Percentiles rank a stretch among this genome's conserved stretches.
Conservation (phyloP, 1,140 invertebrate genomes). For the Aporrectodea caliginosa region DNA sequence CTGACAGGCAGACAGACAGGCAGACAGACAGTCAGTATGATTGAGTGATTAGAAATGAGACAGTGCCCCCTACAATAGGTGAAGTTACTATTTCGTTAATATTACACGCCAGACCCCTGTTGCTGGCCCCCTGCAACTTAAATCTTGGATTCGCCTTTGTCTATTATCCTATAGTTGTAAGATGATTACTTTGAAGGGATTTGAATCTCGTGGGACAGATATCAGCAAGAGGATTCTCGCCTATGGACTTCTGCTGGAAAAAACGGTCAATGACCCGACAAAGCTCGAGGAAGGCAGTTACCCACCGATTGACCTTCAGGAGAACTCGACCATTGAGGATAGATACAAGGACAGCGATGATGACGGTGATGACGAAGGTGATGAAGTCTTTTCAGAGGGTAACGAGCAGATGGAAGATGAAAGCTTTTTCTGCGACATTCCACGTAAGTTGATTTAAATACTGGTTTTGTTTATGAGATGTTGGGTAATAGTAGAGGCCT, state of each 20-base stretch:
- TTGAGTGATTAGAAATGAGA: too few species aligned
- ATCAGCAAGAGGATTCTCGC: slow-evolving; percentile 72
- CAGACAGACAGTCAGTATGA: too few species aligned
- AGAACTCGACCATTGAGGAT: not conserved
- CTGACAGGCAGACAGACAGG: too few species aligned
- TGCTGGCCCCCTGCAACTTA: too few species aligned
- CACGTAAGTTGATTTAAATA: not conserved
- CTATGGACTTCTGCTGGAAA: slow-evolving; percentile 77
- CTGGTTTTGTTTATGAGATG: not conserved
- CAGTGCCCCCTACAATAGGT: too few species aligned
- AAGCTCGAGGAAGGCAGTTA: slow-evolving; percentile 20
- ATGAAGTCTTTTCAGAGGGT: not conserved
- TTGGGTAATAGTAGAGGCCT: not conserved
- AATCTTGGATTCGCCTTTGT: too few species aligned
- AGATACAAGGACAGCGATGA: not conserved
- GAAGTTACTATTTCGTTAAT: too few species aligned
- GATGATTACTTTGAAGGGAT: slow-evolving; percentile 62
- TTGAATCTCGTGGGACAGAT: slow-evolving; percentile 80
- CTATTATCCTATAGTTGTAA: slow-evolving; percentile 15
- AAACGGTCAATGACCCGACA: slow-evolving; percentile 57
- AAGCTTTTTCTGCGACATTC: too few species aligned
- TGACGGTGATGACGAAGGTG: not conserved
- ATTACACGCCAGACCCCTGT: too few species aligned
- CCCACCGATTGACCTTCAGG: too few species aligned
- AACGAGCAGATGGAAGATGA: not conserved